Conservation (phyloP, 2,888 invertebrate species). For the Drosophila cracens region DNA sequence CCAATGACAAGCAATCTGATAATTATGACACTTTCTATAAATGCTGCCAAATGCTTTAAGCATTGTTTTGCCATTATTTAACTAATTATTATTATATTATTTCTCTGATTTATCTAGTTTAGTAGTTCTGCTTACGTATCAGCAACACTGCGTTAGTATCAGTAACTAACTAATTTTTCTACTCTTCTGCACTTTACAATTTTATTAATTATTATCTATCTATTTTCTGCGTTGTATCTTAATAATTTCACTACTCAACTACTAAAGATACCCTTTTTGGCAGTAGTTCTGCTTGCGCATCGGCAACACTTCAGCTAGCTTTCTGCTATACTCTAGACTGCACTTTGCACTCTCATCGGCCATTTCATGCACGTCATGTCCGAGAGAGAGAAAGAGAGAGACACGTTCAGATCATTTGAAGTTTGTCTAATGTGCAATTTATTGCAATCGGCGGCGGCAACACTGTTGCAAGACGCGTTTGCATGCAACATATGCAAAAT, state of each 20-base stretch:
- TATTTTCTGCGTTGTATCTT: not conserved
- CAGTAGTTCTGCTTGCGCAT: not conserved
- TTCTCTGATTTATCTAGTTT: not conserved
- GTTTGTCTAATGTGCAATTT: conserved; percentile 37
- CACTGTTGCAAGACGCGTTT: conserved; percentile 36
- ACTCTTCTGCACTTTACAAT: not conserved
- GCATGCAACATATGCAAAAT: conserved; percentile 28
- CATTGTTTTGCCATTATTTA: not conserved
- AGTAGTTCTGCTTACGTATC: not conserved
- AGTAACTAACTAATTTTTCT: not conserved
- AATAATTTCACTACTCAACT: not conserved
- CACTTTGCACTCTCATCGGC: conserved; percentile 15
- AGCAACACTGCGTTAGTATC: conserved; percentile 4
- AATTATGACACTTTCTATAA: conserved; percentile 13
- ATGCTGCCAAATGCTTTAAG: not conserved
- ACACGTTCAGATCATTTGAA: conserved; percentile 34
- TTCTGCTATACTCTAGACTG: conserved; percentile 19
- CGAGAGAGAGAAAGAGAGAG: conserved; percentile 3
- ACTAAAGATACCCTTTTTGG: not conserved
- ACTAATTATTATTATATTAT: not conserved
- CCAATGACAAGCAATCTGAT: not conserved
- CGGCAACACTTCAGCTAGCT: conserved; percentile 23
- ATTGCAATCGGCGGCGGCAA: conserved; percentile 23
- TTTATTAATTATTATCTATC: not conserved
- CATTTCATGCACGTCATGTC: conserved; percentile 5